Percentiles rank a stretch among this genome's conserved stretches.
Conservation (phyloP, 2,113 vertebrate genomes). For the Epinephelus cyanopodus region DNA sequence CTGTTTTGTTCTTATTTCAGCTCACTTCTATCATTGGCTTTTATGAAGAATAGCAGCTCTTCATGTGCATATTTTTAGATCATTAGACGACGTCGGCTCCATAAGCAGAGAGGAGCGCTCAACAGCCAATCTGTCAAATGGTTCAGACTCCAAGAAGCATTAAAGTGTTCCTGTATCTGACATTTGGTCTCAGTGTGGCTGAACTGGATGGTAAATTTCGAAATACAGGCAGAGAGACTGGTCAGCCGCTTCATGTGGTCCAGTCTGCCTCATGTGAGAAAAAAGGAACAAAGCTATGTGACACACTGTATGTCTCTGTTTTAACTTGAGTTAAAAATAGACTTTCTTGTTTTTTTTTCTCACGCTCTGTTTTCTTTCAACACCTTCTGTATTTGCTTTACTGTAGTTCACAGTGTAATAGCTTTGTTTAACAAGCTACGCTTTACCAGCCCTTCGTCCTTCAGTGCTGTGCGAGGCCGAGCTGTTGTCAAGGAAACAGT, state of each 20-base stretch:
- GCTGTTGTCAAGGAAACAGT: conserved; percentile 76
- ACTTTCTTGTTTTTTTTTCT: conserved; percentile 3
- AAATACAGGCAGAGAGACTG: neutral
- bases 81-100: conserved; percentile 5
- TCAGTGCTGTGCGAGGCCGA: conserved; percentile 20
- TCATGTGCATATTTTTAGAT: conserved; percentile 52
- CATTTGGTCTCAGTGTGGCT: neutral
- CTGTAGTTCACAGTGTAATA: conserved; percentile 36
- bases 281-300: neutral
- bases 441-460: conserved; percentile 45
- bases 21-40: conserved; percentile 19
- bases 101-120: conserved; percentile 25
- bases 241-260: neutral
- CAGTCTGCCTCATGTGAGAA: neutral
- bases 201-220: neutral
- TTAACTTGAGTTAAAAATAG: neutral
- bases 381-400: conserved; percentile 21
- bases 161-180: neutral
- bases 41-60: conserved; percentile 40
- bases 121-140: conserved; percentile 28
- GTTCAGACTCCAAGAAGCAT: conserved; percentile 17
- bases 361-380: neutral
- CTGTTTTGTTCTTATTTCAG: conserved; percentile 25
- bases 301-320: neutral
- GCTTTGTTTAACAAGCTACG: conserved; percentile 53